These are phyloP conservation scores for Tokudaia tokunoshimensis DNA, from an alignment of 2,797 vertebrate species.

Conservation along the genomic window DNA sequence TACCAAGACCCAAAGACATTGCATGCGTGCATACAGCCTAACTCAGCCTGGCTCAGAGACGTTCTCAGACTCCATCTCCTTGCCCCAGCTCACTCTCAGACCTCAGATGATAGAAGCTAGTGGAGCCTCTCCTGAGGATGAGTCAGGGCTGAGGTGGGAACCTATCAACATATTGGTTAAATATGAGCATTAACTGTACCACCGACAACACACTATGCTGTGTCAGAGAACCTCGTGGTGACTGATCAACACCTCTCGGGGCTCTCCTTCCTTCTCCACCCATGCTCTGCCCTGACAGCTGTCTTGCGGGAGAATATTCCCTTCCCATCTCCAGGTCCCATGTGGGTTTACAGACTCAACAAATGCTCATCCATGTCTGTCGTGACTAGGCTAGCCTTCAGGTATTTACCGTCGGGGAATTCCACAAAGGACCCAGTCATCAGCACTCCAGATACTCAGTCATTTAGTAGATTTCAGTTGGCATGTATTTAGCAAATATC, in stretches of 20 bases:
- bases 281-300: constrained; percentile 71
- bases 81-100: not conserved
- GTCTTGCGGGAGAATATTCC: constrained; percentile 74
- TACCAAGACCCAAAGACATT: not conserved
- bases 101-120: not conserved
- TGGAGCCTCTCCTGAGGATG: not conserved
- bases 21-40: rapidly evolving
- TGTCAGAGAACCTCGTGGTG: not conserved
- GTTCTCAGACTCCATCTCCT: not conserved
- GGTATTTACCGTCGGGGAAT: not conserved
- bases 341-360: rapidly evolving
- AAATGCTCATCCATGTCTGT: not conserved
- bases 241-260: not conserved
- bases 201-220: not conserved
- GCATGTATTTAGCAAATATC: not conserved
- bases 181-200: not conserved
- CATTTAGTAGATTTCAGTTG: not conserved
- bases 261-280: constrained; percentile 60
- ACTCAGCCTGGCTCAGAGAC: not conserved
- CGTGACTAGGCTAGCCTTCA: not conserved
- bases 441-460: rapidly evolving
- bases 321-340: not conserved
- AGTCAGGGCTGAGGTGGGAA: not conserved
- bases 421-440: not conserved
- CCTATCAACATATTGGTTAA: not conserved